These are phyloP conservation scores for Muntiacus muntjak DNA, from an alignment of 2,113 vertebrate genomes.

Conservation along the genomic window DNA sequence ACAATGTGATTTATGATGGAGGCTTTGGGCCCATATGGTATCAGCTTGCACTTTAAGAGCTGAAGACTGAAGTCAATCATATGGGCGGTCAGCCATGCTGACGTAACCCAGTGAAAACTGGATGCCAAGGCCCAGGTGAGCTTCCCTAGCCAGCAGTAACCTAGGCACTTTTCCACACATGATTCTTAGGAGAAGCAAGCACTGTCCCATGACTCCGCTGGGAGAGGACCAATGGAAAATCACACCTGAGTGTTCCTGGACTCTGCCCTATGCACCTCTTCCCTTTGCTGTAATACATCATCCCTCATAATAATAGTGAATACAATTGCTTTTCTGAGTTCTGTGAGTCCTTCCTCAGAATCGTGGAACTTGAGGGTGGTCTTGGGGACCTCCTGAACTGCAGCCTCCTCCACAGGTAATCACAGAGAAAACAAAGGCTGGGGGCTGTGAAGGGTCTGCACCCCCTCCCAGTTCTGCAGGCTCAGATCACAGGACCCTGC, in stretches of 20 bases:
- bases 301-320: background rate
- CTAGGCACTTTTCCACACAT: background rate
- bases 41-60: background rate
- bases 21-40: background rate
- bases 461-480: background rate
- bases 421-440: background rate
- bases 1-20: background rate
- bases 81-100: background rate
- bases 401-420: background rate
- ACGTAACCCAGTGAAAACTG: background rate
- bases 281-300: background rate
- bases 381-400: background rate
- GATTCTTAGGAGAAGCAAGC: background rate
- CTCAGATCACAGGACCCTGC: background rate
- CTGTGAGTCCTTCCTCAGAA: background rate
- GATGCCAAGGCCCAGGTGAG: background rate
- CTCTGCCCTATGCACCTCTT: background rate
- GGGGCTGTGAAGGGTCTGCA: too few relatives aligned
- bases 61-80: background rate
- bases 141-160: background rate
- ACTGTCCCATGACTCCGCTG: background rate
- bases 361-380: background rate
- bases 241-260: background rate
- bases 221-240: background rate
- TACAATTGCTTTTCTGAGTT: background rate